Conservation (phyloP, 2,888 invertebrate species). For the Heliconius ethilla region DNA sequence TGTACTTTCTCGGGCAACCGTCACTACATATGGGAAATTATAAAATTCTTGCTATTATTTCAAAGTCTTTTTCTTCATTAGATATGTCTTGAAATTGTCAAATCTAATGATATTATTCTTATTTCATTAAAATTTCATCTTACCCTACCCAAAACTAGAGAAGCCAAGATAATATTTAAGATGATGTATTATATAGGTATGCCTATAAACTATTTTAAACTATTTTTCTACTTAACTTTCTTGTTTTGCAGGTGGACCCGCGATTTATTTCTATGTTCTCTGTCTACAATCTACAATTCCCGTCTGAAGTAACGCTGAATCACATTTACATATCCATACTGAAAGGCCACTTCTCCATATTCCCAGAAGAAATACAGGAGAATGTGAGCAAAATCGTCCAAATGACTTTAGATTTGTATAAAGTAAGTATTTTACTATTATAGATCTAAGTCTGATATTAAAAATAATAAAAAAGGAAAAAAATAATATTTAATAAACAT, state of each 20-base stretch:
- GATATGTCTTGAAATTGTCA: background rate
- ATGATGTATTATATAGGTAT: background rate
- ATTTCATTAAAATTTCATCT: too few species aligned
- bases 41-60: background rate
- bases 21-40: too few species aligned
- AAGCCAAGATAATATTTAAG: background rate
- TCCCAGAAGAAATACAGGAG: slow-evolving; percentile 85
- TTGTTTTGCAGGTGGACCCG: slow-evolving; percentile 85
- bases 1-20: too few species aligned
- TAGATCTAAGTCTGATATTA: background rate
- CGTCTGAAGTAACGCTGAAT: slow-evolving; percentile 87
- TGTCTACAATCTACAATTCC: slow-evolving; percentile 92
- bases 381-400: slow-evolving; percentile 86
- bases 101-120: background rate
- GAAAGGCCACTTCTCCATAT: slow-evolving; percentile 87
- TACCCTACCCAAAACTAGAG: background rate
- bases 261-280: slow-evolving; percentile 96
- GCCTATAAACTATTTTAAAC: too few species aligned
- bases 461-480: too few species aligned
- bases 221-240: background rate
- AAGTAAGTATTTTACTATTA: slow-evolving; percentile 70
- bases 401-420: slow-evolving; percentile 91
- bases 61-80: background rate
- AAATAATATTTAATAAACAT: too few species aligned
- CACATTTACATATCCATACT: slow-evolving; percentile 93